Evolutionary conservation across 2,888 invertebrate genomes (phyloP).

Genomic region (Boloria euphrosyne): DNA sequence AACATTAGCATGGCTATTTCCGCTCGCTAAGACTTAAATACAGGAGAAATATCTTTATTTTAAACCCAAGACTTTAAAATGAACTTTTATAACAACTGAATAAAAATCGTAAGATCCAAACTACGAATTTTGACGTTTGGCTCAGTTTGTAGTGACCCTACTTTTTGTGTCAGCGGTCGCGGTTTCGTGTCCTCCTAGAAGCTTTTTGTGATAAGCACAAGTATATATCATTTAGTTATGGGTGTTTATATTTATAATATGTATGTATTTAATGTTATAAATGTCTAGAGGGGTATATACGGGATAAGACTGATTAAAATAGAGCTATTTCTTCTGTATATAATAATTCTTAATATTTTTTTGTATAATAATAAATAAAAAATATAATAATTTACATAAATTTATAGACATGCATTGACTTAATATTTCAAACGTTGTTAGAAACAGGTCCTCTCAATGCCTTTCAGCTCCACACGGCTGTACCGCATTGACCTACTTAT

Average conservation of each 20-base stretch:
- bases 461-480: slow-evolving; percentile 13
- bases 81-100: not conserved
- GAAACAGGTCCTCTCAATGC: slow-evolving; percentile 4
- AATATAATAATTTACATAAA: not conserved
- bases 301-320: too few species aligned
- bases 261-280: too few species aligned
- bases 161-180: too few species aligned
- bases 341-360: too few species aligned
- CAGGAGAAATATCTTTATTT: slow-evolving; percentile 6
- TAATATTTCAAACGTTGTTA: slow-evolving; percentile 9
- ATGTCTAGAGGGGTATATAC: too few species aligned
- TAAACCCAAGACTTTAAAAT: not conserved
- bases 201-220: too few species aligned
- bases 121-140: too few species aligned
- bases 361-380: not conserved
- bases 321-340: too few species aligned
- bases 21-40: slow-evolving; percentile 7
- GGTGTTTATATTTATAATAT: too few species aligned
- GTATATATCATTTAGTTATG: too few species aligned
- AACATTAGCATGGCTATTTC: slow-evolving; percentile 13
- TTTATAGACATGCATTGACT: not conserved
- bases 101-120: not conserved
- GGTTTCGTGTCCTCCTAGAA: too few species aligned
- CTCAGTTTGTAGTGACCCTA: too few species aligned
- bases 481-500: slow-evolving; percentile 18